Percentiles rank a stretch among this genome's conserved stretches.
phyloP scores from a whole-genome alignment of 2,888 invertebrate genomes.

The Troglohyphantes excavatus region DNA sequence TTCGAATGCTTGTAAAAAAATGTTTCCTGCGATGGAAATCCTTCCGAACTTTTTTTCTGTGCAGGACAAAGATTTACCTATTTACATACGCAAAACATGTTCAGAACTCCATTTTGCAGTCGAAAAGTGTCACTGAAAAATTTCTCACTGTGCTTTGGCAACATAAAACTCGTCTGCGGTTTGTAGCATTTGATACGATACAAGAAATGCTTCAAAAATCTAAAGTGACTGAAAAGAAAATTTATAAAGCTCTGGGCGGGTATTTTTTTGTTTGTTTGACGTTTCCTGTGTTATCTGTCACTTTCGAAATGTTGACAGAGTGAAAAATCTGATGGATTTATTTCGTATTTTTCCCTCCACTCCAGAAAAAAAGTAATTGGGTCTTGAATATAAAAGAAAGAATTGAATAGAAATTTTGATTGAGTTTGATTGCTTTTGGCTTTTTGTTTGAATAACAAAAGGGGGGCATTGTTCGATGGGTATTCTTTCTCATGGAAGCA shows the following conservation, averaged over 20 bases:
- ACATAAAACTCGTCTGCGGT: conserved; percentile 49
- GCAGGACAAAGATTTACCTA: conserved; percentile 29
- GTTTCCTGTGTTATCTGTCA: conserved; percentile 55
- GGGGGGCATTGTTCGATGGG: background rate
- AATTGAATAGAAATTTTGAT: conserved; percentile 11
- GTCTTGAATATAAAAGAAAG: conserved; percentile 6
- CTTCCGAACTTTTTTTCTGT: conserved; percentile 5
- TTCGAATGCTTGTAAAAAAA: conserved; percentile 36
- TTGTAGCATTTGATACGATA: conserved; percentile 63
- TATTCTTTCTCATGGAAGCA: background rate
- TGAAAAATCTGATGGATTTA: conserved; percentile 43
- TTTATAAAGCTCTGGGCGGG: conserved; percentile 52
- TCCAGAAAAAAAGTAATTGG: conserved; percentile 8
- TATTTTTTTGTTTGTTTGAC: conserved; percentile 57
- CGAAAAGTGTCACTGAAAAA: conserved; percentile 43
- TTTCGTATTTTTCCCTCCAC: conserved; percentile 19
- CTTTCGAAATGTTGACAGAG: conserved; percentile 50
- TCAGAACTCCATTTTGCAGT: conserved; percentile 59
- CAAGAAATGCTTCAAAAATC: conserved; percentile 54
- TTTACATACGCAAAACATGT: conserved; percentile 63
- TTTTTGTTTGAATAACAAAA: conserved; percentile 13
- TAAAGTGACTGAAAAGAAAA: conserved; percentile 56
- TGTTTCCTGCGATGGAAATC: conserved; percentile 19
- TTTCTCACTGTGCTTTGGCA: conserved; percentile 6
- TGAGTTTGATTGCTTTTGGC: background rate